Evolutionary conservation across 2,797 vertebrate genomes (phyloP).

Genomic region (Coregonus ussuriensis): DNA sequence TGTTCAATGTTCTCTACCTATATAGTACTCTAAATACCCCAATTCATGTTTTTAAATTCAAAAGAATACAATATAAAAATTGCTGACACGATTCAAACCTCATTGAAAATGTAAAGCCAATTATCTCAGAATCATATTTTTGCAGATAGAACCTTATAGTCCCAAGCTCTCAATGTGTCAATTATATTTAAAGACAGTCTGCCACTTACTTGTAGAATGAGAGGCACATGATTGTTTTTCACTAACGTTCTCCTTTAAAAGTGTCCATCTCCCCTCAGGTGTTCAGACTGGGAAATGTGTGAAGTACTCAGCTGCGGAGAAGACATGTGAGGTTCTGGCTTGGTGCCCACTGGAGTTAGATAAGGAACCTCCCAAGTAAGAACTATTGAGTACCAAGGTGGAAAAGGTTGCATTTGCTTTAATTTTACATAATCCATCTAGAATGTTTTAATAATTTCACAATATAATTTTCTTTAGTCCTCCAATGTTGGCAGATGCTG

Average conservation of each 20-base stretch:
- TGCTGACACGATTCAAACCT: no score
- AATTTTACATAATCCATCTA: background rate
- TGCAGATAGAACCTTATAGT: no score
- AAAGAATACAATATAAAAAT: no score
- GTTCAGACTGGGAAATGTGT: slow-evolving; percentile 79
- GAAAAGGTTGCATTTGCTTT: background rate
- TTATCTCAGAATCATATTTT: no score
- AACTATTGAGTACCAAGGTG: slow-evolving; percentile 13
- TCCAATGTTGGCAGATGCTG: slow-evolving; percentile 74
- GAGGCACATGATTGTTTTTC: background rate
- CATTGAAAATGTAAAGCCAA: no score
- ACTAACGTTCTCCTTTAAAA: background rate
- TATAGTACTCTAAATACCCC: no score
- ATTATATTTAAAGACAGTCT: background rate
- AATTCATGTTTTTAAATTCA: no score
- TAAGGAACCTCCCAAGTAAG: slow-evolving; percentile 70
- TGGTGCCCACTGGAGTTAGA: slow-evolving; percentile 83
- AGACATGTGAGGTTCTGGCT: slow-evolving; percentile 78
- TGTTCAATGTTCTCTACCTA: no score
- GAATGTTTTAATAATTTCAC: background rate
- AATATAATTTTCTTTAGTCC: slow-evolving; percentile 63
- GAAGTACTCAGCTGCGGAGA: slow-evolving; percentile 43
- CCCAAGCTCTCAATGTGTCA: background rate
- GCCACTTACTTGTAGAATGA: background rate
- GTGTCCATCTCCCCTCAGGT: slow-evolving; percentile 56